A percentile compares a stretch with the other conserved stretches of the same genome.
These are phyloP conservation scores for Bombus pyrosoma DNA, from an alignment of 1,140 invertebrate genomes.

Conservation along the genomic window DNA sequence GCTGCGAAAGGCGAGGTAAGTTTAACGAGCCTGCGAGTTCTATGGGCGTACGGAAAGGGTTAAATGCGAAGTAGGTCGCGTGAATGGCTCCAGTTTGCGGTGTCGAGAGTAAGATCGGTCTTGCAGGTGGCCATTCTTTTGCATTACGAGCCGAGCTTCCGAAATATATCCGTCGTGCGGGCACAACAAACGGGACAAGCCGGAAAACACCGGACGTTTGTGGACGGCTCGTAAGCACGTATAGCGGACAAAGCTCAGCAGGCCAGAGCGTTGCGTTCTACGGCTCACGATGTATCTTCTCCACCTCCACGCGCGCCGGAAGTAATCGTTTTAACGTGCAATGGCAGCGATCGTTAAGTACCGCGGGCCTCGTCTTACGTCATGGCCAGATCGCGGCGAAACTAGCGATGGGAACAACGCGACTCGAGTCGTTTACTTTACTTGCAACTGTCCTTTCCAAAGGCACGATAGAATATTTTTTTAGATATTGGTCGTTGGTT, in stretches of 20 bases:
- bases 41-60: background rate
- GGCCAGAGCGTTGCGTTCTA: background rate
- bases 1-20: slow-evolving; percentile 20
- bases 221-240: slow-evolving; percentile 48
- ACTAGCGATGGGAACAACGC: slow-evolving; percentile 48
- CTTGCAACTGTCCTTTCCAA: too few species aligned
- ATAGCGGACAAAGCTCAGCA: slow-evolving; percentile 44
- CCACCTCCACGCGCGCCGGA: slow-evolving; percentile 65
- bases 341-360: slow-evolving; percentile 74
- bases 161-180: slow-evolving; percentile 40
- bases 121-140: slow-evolving; percentile 31
- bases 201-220: slow-evolving; percentile 38
- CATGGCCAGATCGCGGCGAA: slow-evolving; percentile 52
- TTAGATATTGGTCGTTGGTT: too few species aligned
- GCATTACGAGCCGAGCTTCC: slow-evolving; percentile 41
- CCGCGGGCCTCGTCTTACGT: slow-evolving; percentile 65
- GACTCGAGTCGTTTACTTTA: background rate
- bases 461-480: too few species aligned
- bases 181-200: slow-evolving; percentile 12
- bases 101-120: slow-evolving; percentile 51
- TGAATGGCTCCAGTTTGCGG: slow-evolving; percentile 11
- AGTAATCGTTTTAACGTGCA: slow-evolving; percentile 78
- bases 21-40: slow-evolving; percentile 22
- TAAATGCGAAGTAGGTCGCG: slow-evolving; percentile 15
- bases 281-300: slow-evolving; percentile 49